Base-by-base conservation (phyloP, 2,113 vertebrate species). In the Ageneiosus marmoratus region DNA sequence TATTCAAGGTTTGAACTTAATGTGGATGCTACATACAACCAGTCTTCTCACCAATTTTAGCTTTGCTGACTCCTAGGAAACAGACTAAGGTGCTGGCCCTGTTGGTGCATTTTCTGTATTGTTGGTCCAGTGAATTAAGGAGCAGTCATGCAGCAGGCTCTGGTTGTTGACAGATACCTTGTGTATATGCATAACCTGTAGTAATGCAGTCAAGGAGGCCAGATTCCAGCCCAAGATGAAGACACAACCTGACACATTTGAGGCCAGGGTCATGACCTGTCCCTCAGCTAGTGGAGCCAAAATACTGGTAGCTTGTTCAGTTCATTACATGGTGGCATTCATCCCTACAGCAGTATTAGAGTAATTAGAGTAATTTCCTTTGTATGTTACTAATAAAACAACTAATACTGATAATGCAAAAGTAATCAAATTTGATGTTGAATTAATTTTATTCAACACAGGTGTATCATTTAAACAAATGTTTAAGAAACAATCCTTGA, bases 151-250 rank as follows among this genome's bases (percentile, higher is more conserved):
- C 41, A 96, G 90, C 83, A 96, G 88, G 11, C 93, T 93, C 85
- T 95, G 94, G 86, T 95, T 95, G 84, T 86, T 91, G 78, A 94
- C 92, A 74, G 7, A 95, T 92, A 78, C 94, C 95, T 88, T 95
- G 94, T 37, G 93, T 94, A 12, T 94, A 95, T 80, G 94, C 91
- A 3, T 95, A 95, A 83, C 94, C 92, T 0, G 93, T 94, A 72
- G 93, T 94, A 88, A 96, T 95, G 90, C 95, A 95, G 91, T 95
- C 91, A 13, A 95, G n/a, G n/a, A 95, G 22, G 94, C 94, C 84
- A 95, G 92, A 85, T 93, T 95, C 94, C 95, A 94, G 77, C 93
- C 92, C 87, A 96, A 93, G 90, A 96, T 94, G 89, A 96, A 94
- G 86, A 93, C 94, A 87, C 93, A 95, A 80, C 92, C 90, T 2